phyloP scores from a whole-genome alignment of 1,140 invertebrate species.

The Drosophila jambulina region DNA sequence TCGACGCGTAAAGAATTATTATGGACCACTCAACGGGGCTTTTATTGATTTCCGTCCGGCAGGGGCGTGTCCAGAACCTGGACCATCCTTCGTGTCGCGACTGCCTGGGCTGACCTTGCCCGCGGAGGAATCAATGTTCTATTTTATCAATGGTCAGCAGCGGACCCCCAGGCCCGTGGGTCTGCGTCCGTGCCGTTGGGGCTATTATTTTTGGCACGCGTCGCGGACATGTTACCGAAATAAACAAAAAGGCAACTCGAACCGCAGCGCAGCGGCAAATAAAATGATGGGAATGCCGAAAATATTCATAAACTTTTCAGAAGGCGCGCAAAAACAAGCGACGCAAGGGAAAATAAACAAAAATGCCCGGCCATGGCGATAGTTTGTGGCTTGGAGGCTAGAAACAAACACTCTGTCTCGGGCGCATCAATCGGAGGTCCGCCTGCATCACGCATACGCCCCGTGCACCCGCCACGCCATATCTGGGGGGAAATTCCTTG shows the following conservation, averaged over 20 bases:
- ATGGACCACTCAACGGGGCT: constrained; percentile 43
- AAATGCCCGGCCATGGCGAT: constrained; percentile 30
- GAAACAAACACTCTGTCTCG: constrained; percentile 2
- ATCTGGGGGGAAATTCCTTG: constrained; percentile 12
- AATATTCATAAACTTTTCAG: constrained; percentile 70
- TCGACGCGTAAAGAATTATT: constrained; percentile 65
- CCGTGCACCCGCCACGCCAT: background rate
- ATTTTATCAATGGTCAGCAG: constrained; percentile 61
- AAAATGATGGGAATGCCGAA: constrained; percentile 47
- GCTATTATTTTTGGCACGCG: constrained; percentile 83
- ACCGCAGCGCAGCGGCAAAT: constrained; percentile 20
- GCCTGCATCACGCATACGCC: constrained; percentile 41
- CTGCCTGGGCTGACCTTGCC: constrained; percentile 29
- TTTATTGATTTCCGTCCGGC: constrained; percentile 68
- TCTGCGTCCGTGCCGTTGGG: constrained; percentile 47
- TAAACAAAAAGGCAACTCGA: constrained; percentile 52
- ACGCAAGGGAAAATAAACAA: constrained; percentile 61
- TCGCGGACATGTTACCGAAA: constrained; percentile 55
- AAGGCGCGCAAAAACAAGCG: constrained; percentile 48
- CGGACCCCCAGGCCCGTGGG: constrained; percentile 21
- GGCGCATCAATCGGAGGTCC: constrained; percentile 11
- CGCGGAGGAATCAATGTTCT: constrained; percentile 73
- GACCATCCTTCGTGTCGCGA: constrained; percentile 31
- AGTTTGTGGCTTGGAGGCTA: constrained; percentile 26
- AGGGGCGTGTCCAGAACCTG: constrained; percentile 24